Evolutionary conservation across 2,113 vertebrate species (phyloP).

Genomic region (Notechis scutatus): DNA sequence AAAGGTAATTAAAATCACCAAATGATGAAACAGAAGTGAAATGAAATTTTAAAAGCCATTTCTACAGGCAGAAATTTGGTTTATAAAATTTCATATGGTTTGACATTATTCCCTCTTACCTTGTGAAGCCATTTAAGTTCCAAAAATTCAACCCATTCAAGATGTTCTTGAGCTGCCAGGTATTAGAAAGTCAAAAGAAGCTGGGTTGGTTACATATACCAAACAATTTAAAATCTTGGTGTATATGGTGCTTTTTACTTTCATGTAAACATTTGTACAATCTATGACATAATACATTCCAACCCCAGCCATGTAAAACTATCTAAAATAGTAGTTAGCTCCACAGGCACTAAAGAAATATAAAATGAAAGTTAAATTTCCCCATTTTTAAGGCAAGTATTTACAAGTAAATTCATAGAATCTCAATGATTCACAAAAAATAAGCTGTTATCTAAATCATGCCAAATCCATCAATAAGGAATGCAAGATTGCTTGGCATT

Average conservation of each 20-base stretch:
- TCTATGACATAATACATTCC: slow-evolving; percentile 48
- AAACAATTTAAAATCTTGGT: slow-evolving; percentile 58
- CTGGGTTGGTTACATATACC: slow-evolving; percentile 53
- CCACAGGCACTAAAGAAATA: background rate
- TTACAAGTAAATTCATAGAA: background rate
- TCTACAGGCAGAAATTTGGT: slow-evolving; percentile 43
- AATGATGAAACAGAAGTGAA: slow-evolving; percentile 63
- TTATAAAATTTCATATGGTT: slow-evolving; percentile 56
- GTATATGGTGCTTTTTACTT: slow-evolving; percentile 39
- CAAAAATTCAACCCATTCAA: slow-evolving; percentile 65
- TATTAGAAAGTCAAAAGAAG: slow-evolving; percentile 62
- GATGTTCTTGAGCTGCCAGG: slow-evolving; percentile 67
- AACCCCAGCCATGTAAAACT: background rate
- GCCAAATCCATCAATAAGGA: background rate
- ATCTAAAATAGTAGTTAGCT: background rate
- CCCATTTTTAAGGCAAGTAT: background rate
- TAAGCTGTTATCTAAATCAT: background rate
- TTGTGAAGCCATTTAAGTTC: slow-evolving; percentile 71
- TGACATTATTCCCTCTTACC: slow-evolving; percentile 70
- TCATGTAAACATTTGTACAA: slow-evolving; percentile 54
- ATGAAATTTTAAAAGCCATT: slow-evolving; percentile 67
- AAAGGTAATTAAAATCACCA: slow-evolving; percentile 64
- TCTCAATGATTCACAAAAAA: background rate
- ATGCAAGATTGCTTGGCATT: background rate
- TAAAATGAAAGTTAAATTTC: background rate